Conservation (phyloP, 2,797 vertebrate genomes). For the Sebastes minor region DNA sequence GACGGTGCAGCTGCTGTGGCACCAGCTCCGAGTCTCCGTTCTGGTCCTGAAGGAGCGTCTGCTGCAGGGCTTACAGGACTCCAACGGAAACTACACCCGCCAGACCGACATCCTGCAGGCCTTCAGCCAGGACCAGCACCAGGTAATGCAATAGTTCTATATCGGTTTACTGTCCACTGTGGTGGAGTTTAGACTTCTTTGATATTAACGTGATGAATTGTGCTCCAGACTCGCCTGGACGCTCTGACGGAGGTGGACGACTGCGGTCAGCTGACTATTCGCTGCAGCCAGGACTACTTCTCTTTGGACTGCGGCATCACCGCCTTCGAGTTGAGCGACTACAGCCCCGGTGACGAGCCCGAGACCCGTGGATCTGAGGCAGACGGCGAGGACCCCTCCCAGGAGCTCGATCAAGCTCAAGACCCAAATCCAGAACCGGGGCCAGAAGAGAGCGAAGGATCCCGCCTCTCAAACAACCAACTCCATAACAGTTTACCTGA, state of each 20-base stretch:
- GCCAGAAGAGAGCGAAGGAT: constrained; percentile 63
- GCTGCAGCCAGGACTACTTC: constrained; percentile 97
- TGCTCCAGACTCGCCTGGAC: constrained; percentile 89
- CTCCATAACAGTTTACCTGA: constrained; percentile 87
- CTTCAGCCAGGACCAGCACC: constrained; percentile 91
- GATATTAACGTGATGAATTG: no score
- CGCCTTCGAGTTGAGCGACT: constrained; percentile 95
- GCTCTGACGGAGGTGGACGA: constrained; percentile 95
- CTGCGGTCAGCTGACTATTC: constrained; percentile 96
- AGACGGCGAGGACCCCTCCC: not conserved
- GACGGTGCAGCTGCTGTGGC: constrained; percentile 96
- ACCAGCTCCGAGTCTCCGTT: constrained; percentile 96
- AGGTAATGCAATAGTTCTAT: constrained; percentile 36
- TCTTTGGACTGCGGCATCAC: constrained; percentile 98
- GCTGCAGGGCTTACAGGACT: constrained; percentile 95
- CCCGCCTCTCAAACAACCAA: constrained; percentile 84
- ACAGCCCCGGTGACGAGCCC: constrained; percentile 91
- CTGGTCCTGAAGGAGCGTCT: constrained; percentile 96
- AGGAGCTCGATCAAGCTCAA: constrained; percentile 50
- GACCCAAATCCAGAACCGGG: constrained; percentile 35
- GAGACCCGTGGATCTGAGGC: constrained; percentile 7
- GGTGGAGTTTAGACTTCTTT: no score
- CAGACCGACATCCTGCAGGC: constrained; percentile 98
- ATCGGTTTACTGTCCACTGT: no score
- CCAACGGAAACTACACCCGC: constrained; percentile 98